Conservation (phyloP, 2,113 vertebrate genomes). For the Rana temporaria region DNA sequence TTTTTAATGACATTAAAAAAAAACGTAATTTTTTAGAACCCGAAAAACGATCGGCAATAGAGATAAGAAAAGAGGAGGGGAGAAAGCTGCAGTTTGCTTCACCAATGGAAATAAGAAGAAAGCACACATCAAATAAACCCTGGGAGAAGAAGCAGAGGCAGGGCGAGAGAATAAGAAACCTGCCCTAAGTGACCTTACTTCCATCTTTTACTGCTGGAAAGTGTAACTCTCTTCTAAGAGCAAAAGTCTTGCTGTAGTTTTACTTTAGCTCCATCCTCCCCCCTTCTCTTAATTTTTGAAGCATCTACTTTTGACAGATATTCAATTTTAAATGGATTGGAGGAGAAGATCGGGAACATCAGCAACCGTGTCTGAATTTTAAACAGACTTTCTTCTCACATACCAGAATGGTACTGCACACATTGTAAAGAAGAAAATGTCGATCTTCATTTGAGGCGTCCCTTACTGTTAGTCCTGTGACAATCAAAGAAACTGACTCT, state of each 20-base stretch:
- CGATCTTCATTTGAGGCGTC: not conserved
- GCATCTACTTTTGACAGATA: conserved; percentile 50
- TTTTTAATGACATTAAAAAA: too few relatives aligned
- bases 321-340: conserved; percentile 49
- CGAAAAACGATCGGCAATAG: too few relatives aligned
- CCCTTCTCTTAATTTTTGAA: conserved; percentile 35
- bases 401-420: not conserved
- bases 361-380: conserved; percentile 10
- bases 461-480: not conserved
- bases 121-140: too few relatives aligned
- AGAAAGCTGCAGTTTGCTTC: too few relatives aligned
- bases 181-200: too few relatives aligned
- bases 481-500: not conserved
- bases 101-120: too few relatives aligned
- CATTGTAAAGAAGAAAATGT: conserved; percentile 19
- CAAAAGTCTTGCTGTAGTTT: not conserved
- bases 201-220: not conserved
- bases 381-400: conserved; percentile 12
- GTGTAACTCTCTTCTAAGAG: not conserved
- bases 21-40: too few relatives aligned
- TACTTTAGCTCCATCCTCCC: not conserved
- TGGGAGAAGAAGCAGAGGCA: too few relatives aligned
- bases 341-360: conserved; percentile 33
- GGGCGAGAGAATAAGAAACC: too few relatives aligned
- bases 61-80: too few relatives aligned